Evolutionary conservation across 2,797 vertebrate species (phyloP).

Genomic region (Aldrovandia affinis): DNA sequence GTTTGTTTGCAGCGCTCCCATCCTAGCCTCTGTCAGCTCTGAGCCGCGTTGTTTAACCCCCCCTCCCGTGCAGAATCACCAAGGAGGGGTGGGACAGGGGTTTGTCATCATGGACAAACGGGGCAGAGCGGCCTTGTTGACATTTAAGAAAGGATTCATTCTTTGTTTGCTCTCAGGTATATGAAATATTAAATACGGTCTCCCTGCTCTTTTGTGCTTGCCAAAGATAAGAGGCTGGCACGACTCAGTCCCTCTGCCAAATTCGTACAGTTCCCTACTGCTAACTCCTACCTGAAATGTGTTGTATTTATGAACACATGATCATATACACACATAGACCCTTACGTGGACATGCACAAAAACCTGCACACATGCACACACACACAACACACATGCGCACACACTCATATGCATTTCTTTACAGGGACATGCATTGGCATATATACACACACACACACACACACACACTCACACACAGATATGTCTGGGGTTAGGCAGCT

Average conservation of each 20-base stretch:
- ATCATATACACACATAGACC: neutral
- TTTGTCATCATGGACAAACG: neutral
- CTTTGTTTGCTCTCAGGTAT: constrained; percentile 6
- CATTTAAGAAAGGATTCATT: constrained; percentile 6
- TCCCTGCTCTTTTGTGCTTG: neutral
- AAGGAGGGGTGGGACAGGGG: neutral
- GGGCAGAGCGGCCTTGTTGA: constrained; percentile 1
- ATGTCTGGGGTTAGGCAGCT: neutral
- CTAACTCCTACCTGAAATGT: neutral
- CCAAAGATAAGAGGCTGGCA: neutral
- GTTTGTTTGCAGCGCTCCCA: neutral
- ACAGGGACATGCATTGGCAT: neutral
- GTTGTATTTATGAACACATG: neutral
- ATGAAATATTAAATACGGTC: constrained; percentile 12
- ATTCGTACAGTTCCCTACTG: neutral
- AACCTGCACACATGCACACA: neutral
- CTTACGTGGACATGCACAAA: neutral
- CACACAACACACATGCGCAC: neutral
- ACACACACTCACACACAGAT: neutral
- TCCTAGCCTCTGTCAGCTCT: neutral
- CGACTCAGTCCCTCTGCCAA: neutral
- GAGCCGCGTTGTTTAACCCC: neutral
- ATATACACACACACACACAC: neutral
- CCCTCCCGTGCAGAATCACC: neutral
- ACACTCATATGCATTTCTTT: neutral